Conservation (phyloP, 2,888 invertebrate genomes). For the Leucania comma region DNA sequence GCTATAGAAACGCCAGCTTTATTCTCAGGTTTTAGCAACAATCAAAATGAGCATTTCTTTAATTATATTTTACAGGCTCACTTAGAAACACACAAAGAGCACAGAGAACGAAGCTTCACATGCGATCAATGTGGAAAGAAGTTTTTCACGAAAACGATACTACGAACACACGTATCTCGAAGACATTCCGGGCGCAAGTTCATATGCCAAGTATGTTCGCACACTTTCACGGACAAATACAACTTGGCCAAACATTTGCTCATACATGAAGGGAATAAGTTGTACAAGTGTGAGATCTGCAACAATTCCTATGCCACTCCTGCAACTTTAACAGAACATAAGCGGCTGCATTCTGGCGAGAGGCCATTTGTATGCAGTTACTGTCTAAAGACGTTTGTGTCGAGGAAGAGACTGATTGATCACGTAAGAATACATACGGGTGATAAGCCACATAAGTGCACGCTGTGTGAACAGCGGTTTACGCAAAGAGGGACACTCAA, state of each 20-base stretch:
- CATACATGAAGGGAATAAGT: conserved; percentile 83
- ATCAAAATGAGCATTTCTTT: not conserved
- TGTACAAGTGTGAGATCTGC: conserved; percentile 84
- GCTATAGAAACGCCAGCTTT: not conserved
- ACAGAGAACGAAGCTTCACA: conserved; percentile 79
- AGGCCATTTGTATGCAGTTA: conserved; percentile 79
- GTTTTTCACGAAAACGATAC: conserved; percentile 80
- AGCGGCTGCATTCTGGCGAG: conserved; percentile 86
- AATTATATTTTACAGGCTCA: conserved; percentile 75
- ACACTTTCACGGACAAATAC: conserved; percentile 84
- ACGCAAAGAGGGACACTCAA: conserved; percentile 85
- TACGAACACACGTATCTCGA: conserved; percentile 77
- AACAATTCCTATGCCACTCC: conserved; percentile 79
- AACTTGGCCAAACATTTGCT: conserved; percentile 83
- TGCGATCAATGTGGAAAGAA: conserved; percentile 87
- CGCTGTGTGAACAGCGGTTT: conserved; percentile 82
- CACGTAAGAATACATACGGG: conserved; percentile 86
- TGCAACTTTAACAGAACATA: conserved; percentile 80
- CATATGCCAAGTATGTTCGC: conserved; percentile 83
- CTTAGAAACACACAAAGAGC: conserved; percentile 83
- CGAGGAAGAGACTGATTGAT: conserved; percentile 80
- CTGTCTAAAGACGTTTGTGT: conserved; percentile 82
- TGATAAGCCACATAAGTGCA: conserved; percentile 84
- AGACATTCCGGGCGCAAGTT: conserved; percentile 81
- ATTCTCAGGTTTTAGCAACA: not conserved